Evolutionary conservation across 2,797 vertebrate genomes (phyloP), one percentile per base, ranked within the genome.

Genomic region (Myotis findleyi): DNA sequence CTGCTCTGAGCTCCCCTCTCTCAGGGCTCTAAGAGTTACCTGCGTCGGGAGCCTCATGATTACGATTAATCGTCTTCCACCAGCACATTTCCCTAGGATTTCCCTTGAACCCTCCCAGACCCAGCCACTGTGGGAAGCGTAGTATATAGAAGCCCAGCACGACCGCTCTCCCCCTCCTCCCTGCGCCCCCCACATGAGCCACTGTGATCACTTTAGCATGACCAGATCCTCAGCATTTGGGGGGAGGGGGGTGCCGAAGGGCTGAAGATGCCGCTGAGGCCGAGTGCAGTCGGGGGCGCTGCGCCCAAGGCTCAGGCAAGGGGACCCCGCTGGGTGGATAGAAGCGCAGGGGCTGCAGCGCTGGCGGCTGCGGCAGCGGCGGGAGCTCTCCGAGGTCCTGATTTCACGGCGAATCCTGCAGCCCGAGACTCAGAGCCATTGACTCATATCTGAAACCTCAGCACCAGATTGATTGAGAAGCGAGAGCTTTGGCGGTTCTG

Each of bases 21-120:
- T n/a, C 85, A 27, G 86, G 41, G 94, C 90, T 73, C 89, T 44
- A 36, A 73, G 95, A 91, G 94, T 93, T 73, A 66, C 91, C 92
- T 88, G 84, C 76, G 11, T 21, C 13, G 79, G 75, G 91, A 92
- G 44, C 75, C 8, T 66, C 30, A 27, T 71, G 55, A 69, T 51
- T 75, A 44, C 81, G 91, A 94, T 87, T 87, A 80, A 90, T 68
- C 62, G 41, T 80, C 47, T 77, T 81, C 80, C 69, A 20, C 80
- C 94, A 64, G 76, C 62, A 69, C 88, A 1, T 92, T 90, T 89
- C 87, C 36, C 94, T 51, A 55, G 94, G 83, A 33, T 81, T 90
- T 72, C 91, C 96, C 55, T 36, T 13, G 64, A 81, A 89, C 44
- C 23, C 18, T 33, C 82, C 55, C 64, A 21, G 91, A 66, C 3